These are phyloP conservation scores for Amiota mariae DNA, from an alignment of 2,888 invertebrate species.

Conservation along the genomic window DNA sequence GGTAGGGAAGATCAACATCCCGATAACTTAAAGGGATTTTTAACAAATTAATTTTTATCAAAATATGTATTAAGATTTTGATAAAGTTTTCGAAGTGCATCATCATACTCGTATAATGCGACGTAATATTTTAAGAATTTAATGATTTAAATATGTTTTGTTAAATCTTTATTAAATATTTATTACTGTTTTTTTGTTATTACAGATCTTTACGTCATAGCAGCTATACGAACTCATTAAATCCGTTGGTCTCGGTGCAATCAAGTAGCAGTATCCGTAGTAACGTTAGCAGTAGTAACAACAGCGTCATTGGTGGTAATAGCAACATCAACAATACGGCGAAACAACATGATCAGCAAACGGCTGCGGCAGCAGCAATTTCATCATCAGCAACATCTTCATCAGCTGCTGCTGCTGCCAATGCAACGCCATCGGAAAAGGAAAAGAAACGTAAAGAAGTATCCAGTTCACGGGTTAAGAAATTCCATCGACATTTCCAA, in stretches of 20 bases:
- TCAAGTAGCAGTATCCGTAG: conserved; percentile 63
- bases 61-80: no score
- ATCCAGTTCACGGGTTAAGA: conserved; percentile 82
- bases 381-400: conserved; percentile 45
- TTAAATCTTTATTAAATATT: neutral
- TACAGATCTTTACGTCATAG: conserved; percentile 55
- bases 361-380: conserved; percentile 50
- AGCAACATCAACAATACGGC: conserved; percentile 61
- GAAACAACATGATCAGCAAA: conserved; percentile 57
- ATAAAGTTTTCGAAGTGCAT: no score
- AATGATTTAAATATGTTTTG: neutral
- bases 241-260: conserved; percentile 54
- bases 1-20: no score
- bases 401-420: conserved; percentile 39
- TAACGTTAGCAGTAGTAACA: conserved; percentile 57
- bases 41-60: no score
- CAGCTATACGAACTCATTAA: conserved; percentile 48
- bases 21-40: no score
- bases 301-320: conserved; percentile 45
- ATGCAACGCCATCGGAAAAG: conserved; percentile 53
- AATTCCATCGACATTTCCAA: conserved; percentile 90
- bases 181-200: conserved; percentile 5
- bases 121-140: no score
- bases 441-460: conserved; percentile 73
- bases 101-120: no score